Evolutionary conservation across 2,888 invertebrate species (phyloP), one percentile per base, ranked within the genome.

Genomic region (Macaria notata): DNA sequence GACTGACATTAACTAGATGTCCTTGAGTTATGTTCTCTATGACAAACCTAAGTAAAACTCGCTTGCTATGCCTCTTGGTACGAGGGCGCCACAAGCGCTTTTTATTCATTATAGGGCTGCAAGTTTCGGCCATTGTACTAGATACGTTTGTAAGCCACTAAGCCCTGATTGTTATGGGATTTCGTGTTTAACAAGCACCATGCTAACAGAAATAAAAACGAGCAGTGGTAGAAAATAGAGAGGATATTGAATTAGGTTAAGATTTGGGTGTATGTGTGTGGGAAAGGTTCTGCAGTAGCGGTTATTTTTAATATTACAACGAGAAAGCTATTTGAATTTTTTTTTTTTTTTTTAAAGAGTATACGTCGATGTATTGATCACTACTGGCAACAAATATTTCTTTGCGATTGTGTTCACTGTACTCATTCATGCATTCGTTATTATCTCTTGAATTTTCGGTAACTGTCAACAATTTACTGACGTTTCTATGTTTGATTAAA

Each of bases 101-200:
- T 87, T 88, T 88, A 87, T 88, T 88, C 84, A 88, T 87, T 84
- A 87, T 76, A 81, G 83, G 83, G 81, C 83, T 83, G 86, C 79
- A 81, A 84, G 82, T 84, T 88, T 88, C 79, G 83, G 79, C 83
- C 80, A 83, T 88, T 88, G 86, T 88, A 75, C 84, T 79, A 86
- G 85, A 84, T 86, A 88, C 78, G 80, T 78, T 81, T 83, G 80
- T 85, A 78, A 80, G 76, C 81, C 80, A 81, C 82, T 84, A 86
- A 86, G 83, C 83, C 78, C 73, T 82, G 83, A 84, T 87, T 85
- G 82, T 86, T 81, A 78, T 76, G 74, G 82, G 82, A 84, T 83
- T 86, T 83, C 75, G 74, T 84, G 81, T 82, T 81, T 79, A 76
- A 80, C 75, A 79, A 78, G 78, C 74, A 71, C 71, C 70, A 64